Evolutionary conservation across 1,140 invertebrate species (phyloP).

Genomic region (Lineus longissimus): DNA sequence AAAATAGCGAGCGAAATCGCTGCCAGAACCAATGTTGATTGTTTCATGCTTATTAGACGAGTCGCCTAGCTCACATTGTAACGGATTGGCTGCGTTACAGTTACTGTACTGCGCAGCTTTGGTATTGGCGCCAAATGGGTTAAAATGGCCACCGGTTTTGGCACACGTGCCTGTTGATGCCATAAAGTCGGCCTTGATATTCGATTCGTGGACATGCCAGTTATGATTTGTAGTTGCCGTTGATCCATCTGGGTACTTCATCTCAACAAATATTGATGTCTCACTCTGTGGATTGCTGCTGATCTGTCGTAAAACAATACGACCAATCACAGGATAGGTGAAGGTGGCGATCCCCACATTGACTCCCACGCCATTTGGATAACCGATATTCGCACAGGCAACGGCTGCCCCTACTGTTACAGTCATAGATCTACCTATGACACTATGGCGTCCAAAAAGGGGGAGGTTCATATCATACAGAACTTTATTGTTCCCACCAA

Average conservation of each 20-base stretch:
- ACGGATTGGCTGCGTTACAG: conserved; percentile 49
- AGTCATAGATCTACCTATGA: conserved; percentile 74
- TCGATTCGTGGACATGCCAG: conserved; percentile 63
- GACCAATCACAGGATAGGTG: conserved; percentile 80
- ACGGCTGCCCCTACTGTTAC: conserved; percentile 28
- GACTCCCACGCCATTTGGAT: conserved; percentile 33
- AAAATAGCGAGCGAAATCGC: conserved; percentile 67
- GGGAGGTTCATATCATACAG: conserved; percentile 66
- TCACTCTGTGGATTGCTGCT: conserved; percentile 74
- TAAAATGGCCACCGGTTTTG: conserved; percentile 73
- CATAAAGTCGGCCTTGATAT: conserved; percentile 84
- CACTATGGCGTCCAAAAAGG: conserved; percentile 73
- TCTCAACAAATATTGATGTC: conserved; percentile 64
- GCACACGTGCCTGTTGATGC: conserved; percentile 48
- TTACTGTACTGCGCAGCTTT: conserved; percentile 25
- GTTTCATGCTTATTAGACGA: conserved; percentile 62
- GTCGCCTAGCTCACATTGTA: conserved; percentile 58
- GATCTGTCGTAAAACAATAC: conserved; percentile 79
- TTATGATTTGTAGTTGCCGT: conserved; percentile 68
- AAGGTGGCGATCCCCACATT: conserved; percentile 56
- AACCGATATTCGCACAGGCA: conserved; percentile 59
- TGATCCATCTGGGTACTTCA: conserved; percentile 83
- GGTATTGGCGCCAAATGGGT: conserved; percentile 62
- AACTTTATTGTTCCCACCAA: not conserved
- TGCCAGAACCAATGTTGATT: conserved; percentile 71